Base-by-base conservation (phyloP, 1,140 invertebrate genomes). In the Hylyphantes graminicola region DNA sequence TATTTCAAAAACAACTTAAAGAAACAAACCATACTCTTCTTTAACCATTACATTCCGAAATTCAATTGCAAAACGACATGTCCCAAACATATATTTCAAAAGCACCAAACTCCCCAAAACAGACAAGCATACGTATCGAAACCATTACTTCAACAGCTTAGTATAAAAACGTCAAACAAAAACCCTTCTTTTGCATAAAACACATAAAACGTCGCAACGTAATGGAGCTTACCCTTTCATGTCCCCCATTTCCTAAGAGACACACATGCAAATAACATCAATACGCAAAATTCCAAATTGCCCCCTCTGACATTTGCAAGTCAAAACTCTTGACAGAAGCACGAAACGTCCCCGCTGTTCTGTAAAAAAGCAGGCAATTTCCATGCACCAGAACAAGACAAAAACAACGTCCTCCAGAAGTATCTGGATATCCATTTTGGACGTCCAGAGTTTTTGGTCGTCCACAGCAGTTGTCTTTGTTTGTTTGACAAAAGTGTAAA, bases 291-390 rank as follows among this genome's bases (percentile, higher is more conserved):
- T 55, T 76, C 64, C 55, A 76, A 17, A 76, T 59, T 64, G 63
- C 74, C 74, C 48, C 65, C 59, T n/a, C 19, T 57, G 74, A 51
- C 70, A 83, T 83, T 72, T 83, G 72, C 80, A 83, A 83, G 80
- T 83, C 80, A 83, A 83, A 83, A 83, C 8, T 48, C 35, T 50
- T 51, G 48, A 78, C 19, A 78, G 35, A 67, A 48, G 75, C 68
- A 19, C 63, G 67, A 83, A 74, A 70, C 74, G 75, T 70, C 72
- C 35, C 48, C 19, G 63, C 61, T n/a, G n/a, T 10, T 59, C 21
- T 17, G 15, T 21, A 13, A 48, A 72, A 73, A 73, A 70, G 51
- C 48, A 81, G 63, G 54, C 79, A 72, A 81, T 81, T 81, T 81
- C 79, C 79, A 81, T 81, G 79, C 79, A 70, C 65, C 51, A 67